phyloP scores from a whole-genome alignment of 1,140 invertebrate species.

The Rhopalosiphum padi region DNA sequence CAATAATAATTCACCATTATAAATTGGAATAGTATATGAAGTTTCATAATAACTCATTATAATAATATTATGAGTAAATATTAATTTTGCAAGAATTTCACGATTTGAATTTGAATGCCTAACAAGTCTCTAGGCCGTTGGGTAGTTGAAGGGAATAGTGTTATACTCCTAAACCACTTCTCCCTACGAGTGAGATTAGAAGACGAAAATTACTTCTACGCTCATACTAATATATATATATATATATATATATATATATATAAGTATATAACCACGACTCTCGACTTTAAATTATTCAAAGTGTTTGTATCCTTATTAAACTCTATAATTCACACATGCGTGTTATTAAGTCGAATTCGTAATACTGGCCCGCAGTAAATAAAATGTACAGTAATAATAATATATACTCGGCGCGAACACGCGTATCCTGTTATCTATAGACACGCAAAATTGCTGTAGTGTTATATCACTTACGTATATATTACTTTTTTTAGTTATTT shows the following conservation, averaged over 20 bases:
- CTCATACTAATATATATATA: background rate
- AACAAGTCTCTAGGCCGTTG: background rate
- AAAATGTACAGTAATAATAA: background rate
- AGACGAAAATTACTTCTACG: background rate
- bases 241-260: no score
- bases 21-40: no score
- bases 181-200: background rate
- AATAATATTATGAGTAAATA: background rate
- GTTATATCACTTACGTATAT: no score
- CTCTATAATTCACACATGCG: background rate
- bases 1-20: no score
- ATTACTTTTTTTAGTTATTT: background rate
- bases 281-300: conserved; percentile 52
- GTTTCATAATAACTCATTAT: background rate
- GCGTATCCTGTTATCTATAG: background rate
- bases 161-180: background rate
- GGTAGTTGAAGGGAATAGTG: background rate
- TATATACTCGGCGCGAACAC: background rate
- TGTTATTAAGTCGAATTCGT: conserved; percentile 38
- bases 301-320: conserved; percentile 56
- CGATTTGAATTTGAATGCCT: background rate
- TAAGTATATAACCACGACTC: background rate
- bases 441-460: background rate
- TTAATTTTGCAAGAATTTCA: background rate
- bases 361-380: background rate